Evolutionary conservation across 92 coral and sea anemone species (phyloP).

Genomic region (Phenganax marumi): DNA sequence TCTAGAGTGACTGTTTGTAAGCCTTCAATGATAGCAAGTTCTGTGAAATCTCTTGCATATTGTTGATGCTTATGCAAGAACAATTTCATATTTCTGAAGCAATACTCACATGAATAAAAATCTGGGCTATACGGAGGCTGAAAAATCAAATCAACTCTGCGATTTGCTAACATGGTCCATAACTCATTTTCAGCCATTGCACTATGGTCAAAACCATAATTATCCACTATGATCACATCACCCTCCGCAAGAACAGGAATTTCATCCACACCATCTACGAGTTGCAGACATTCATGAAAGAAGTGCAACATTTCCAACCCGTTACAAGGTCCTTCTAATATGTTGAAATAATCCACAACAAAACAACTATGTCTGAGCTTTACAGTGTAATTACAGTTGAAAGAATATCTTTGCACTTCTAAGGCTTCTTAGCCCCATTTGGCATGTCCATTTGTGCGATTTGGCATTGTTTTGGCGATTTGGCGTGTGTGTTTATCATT

Average conservation of each 20-base stretch:
- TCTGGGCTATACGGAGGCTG: slow-evolving; percentile 54
- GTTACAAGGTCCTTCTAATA: slow-evolving; percentile 56
- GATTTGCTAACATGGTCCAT: slow-evolving; percentile 27
- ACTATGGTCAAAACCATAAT: slow-evolving; percentile 1
- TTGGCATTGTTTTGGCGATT: slow-evolving; percentile 33
- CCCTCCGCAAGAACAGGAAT: slow-evolving; percentile 45
- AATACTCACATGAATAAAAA: slow-evolving; percentile 45
- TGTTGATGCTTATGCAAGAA: slow-evolving; percentile 44
- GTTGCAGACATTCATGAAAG: slow-evolving; percentile 42
- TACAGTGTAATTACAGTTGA: slow-evolving; percentile 49
- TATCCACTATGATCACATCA: slow-evolving; percentile 22
- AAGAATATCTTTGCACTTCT: slow-evolving; percentile 56
- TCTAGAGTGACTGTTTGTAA: slow-evolving; percentile 6
- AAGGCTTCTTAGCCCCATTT: slow-evolving; percentile 50
- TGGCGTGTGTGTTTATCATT: no score
- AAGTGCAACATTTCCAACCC: slow-evolving; percentile 59
- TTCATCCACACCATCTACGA: slow-evolving; percentile 40
- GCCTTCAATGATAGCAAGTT: slow-evolving; percentile 35
- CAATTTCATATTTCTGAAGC: slow-evolving; percentile 40
- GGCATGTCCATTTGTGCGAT: slow-evolving; percentile 41
- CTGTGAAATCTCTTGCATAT: slow-evolving; percentile 37
- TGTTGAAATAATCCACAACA: slow-evolving; percentile 47
- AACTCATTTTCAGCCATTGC: slow-evolving; percentile 42
- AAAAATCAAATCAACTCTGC: slow-evolving; percentile 45
- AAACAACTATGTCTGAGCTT: slow-evolving; percentile 56